A percentile compares a stretch with the other conserved stretches of the same genome.
phyloP scores from a whole-genome alignment of 2,888 invertebrate species.

The Drosophila pseudotalamancana region DNA sequence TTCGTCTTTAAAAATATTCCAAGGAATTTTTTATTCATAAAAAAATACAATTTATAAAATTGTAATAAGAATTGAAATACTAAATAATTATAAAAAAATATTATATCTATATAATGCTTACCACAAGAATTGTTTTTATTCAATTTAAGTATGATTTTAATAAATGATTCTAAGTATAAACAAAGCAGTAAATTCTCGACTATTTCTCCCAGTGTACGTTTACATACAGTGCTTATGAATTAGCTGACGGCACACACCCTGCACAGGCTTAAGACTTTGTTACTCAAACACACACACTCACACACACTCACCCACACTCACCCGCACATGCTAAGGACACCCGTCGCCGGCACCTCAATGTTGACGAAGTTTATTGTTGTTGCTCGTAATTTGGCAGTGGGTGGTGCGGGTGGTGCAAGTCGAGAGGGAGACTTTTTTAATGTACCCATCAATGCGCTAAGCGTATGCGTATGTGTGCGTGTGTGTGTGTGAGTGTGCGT shows the following conservation, averaged over 20 bases:
- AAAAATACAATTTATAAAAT: too few relatives aligned
- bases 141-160: too few relatives aligned
- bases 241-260: conserved; percentile 67
- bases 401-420: conserved; percentile 28
- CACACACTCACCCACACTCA: conserved; percentile 1
- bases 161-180: too few relatives aligned
- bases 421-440: conserved; percentile 62
- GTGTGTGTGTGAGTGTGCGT: conserved; percentile 20
- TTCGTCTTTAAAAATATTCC: too few relatives aligned
- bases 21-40: too few relatives aligned
- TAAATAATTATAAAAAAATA: too few relatives aligned
- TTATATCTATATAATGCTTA: too few relatives aligned
- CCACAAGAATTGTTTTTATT: too few relatives aligned
- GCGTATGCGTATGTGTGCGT: conserved; percentile 10
- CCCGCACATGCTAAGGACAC: conserved; percentile 2
- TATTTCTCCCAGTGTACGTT: too few relatives aligned
- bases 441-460: conserved; percentile 23
- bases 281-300: conserved; percentile 7
- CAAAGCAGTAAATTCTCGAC: too few relatives aligned
- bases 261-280: conserved; percentile 64
- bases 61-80: too few relatives aligned
- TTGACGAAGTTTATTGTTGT: conserved; percentile 73
- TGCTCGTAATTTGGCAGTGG: conserved; percentile 59
- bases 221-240: conserved; percentile 53
- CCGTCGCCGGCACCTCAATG: conserved; percentile 23